A percentile compares a stretch with the other conserved stretches of the same genome.
Conservation (phyloP, 2,113 vertebrate species). For the Corydoras maculifer region DNA sequence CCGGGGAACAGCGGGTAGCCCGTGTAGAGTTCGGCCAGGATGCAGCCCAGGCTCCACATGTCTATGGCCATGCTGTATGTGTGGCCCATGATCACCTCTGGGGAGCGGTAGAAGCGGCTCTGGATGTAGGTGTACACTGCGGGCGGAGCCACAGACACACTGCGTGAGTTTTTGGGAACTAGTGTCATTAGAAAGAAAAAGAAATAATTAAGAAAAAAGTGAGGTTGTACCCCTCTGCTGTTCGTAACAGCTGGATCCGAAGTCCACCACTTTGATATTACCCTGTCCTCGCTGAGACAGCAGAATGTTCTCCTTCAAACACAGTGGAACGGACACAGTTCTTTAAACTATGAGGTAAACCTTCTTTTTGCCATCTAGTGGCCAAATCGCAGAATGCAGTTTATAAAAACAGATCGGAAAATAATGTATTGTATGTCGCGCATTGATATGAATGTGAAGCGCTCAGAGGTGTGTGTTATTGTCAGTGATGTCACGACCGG, state of each 20-base stretch:
- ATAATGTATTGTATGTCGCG: no score
- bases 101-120: constrained; percentile 90
- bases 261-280: constrained; percentile 92
- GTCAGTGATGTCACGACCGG: no score
- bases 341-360: no score
- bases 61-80: constrained; percentile 91
- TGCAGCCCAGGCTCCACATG: constrained; percentile 96
- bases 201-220: background rate
- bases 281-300: constrained; percentile 80
- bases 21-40: constrained; percentile 82
- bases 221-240: constrained; percentile 78
- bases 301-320: constrained; percentile 82
- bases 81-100: constrained; percentile 89
- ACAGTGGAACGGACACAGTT: constrained; percentile 9
- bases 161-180: no score
- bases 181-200: background rate
- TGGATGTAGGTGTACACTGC: constrained; percentile 90
- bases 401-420: no score
- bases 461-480: no score
- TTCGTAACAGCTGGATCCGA: constrained; percentile 93
- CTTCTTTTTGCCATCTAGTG: no score
- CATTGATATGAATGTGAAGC: no score
- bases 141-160: background rate
- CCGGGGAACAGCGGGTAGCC: constrained; percentile 86
- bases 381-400: no score